Base-by-base conservation (phyloP, 1,140 invertebrate species). In the Drosophila arizonae region DNA sequence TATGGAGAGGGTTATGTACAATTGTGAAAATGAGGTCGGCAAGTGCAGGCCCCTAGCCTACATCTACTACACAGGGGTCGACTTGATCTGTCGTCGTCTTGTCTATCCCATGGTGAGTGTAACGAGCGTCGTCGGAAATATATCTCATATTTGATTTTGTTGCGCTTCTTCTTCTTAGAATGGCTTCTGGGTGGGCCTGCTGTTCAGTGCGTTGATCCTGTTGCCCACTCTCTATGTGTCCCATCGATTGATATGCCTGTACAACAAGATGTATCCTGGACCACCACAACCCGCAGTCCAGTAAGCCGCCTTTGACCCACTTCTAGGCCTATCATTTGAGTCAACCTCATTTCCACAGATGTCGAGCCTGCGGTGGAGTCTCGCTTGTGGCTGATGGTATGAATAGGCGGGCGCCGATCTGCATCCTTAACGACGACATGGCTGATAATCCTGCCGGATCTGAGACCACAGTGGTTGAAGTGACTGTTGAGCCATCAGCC, bases 151-250 rank as follows among this genome's bases (percentile, higher is more conserved):
- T 15, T n/a, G 1, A 15, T n/a, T 15, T 45, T 15, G 4, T n/a
- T 45, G n/a, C 17, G 6, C 6, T 33, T 33, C 6, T 33, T 33
- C 8, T 8, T 15, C 6, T 9, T 50, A 98, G 97, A 97, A 97
- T 93, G 97, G 96, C 63, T 97, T 96, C 91, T 98, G 97, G 97
- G 94, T 96, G 76, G 96, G 96, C 80, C 93, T 97, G 63, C 94
- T 95, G 33, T 96, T 96, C 94, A 96, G 95, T 84, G 92, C 96
- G 62, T 76, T 97, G 50, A 93, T 98, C 50, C 96, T 97, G 91
- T 93, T 97, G 77, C 96, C 96, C 24, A 94, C 95, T 33, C 94
- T 97, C 78, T 92, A 97, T 60, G 93, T 97, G 54, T 95, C 95
- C 63, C 94, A 96, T 51, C 95, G 95, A 72, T 92, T 98, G 78